Percentiles rank a stretch among this genome's conserved stretches.
These are phyloP conservation scores for silkworm (Bombyx mori) DNA, from an alignment of 1,140 invertebrate species.

Conservation along the genomic window DNA sequence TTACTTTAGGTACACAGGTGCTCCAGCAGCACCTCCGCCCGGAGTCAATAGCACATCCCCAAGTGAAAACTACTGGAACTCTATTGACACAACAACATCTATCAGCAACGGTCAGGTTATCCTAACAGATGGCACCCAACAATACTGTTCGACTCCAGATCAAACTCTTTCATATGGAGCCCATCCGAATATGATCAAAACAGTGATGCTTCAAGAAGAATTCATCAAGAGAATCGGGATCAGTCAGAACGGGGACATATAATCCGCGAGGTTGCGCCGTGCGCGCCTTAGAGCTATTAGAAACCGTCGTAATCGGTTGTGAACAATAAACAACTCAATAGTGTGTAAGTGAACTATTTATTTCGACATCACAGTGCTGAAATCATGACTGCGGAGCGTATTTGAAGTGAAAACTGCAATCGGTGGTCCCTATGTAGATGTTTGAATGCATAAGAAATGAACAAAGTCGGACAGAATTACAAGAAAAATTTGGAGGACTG, in stretches of 20 bases:
- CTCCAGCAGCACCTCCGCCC: conserved; percentile 89
- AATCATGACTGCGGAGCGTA: conserved; percentile 11
- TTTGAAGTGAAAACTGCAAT: conserved; percentile 11
- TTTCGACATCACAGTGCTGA: conserved; percentile 61
- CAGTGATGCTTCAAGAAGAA: conserved; percentile 68
- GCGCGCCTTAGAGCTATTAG: conserved; percentile 64
- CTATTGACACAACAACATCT: conserved; percentile 78
- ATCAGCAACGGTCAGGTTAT: conserved; percentile 59
- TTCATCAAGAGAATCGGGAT: conserved; percentile 70
- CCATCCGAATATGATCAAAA: conserved; percentile 67
- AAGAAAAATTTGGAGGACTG: no score
- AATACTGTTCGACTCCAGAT: conserved; percentile 56
- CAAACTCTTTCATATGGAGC: conserved; percentile 47
- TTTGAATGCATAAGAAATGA: no score
- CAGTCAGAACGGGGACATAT: conserved; percentile 70
- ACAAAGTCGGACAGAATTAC: no score
- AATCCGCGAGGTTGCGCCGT: conserved; percentile 61
- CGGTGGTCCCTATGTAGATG: no score
- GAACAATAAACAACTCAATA: conserved; percentile 63
- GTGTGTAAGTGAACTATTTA: conserved; percentile 67
- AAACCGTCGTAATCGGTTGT: conserved; percentile 65
- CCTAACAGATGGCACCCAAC: conserved; percentile 52
- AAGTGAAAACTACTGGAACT: conserved; percentile 92
- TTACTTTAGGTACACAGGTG: conserved; percentile 95
- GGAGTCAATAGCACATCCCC: conserved; percentile 91